Evolutionary conservation across 2,113 vertebrate species (phyloP).

Genomic region (Mormyrus iriodes): DNA sequence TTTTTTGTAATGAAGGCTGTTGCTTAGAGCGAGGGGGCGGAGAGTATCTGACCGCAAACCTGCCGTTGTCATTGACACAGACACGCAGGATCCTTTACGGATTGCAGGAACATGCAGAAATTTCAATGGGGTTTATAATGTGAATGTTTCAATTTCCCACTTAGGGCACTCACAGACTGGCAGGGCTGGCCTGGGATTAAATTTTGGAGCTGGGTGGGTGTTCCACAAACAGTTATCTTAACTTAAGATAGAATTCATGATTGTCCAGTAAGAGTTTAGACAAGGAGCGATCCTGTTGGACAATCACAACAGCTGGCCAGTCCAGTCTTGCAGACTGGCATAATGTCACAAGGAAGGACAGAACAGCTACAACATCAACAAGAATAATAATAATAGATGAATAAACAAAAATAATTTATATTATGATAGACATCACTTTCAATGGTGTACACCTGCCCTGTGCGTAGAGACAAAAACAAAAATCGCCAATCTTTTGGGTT

Average conservation of each 20-base stretch:
- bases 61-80: constrained; percentile 31
- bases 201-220: neutral
- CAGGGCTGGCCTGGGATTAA: neutral
- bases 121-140: neutral
- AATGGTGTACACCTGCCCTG: neutral
- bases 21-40: constrained; percentile 35
- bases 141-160: neutral
- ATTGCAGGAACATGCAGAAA: neutral
- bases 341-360: neutral
- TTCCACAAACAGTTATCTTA: too few relatives aligned
- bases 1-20: constrained; percentile 36
- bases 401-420: neutral
- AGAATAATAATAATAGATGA: neutral
- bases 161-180: neutral
- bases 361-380: neutral
- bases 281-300: neutral
- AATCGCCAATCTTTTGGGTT: neutral
- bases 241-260: neutral
- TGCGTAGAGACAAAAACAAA: neutral
- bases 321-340: neutral
- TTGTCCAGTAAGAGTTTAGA: neutral
- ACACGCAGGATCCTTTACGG: constrained; percentile 18
- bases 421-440: neutral
- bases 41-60: constrained; percentile 28
- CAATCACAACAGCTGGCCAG: neutral